Conservation (phyloP, 2,113 vertebrate genomes). For the Nesoenas mayeri region DNA sequence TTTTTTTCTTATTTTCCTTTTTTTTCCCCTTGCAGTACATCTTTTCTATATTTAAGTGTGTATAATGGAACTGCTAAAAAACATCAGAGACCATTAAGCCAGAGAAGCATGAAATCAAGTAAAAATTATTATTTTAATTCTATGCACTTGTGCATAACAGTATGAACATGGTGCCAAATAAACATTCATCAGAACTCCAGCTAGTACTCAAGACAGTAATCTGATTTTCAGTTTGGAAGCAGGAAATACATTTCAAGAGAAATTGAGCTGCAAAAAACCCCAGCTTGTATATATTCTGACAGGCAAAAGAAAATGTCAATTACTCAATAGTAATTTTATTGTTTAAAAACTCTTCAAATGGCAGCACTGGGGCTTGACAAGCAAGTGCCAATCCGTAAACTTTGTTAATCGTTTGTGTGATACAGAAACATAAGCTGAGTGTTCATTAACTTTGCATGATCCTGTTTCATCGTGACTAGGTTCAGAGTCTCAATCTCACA, state of each 20-base stretch:
- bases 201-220: constrained; percentile 46
- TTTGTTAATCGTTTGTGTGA: background rate
- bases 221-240: constrained; percentile 49
- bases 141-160: constrained; percentile 68
- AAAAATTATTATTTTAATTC: constrained; percentile 79
- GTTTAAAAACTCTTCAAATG: background rate
- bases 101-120: constrained; percentile 77
- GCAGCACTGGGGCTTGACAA: background rate
- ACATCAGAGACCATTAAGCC: constrained; percentile 71
- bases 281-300: background rate
- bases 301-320: constrained; percentile 14
- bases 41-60: constrained; percentile 63
- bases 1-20: background rate
- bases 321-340: background rate
- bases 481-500: background rate
- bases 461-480: background rate
- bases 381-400: background rate
- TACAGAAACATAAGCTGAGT: background rate
- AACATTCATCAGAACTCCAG: constrained; percentile 66
- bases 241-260: background rate
- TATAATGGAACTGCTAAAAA: constrained; percentile 62
- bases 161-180: constrained; percentile 69
- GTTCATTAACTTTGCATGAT: background rate
- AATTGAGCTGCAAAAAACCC: background rate
- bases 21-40: background rate